Conservation (phyloP, 1,140 invertebrate genomes). For the Drosophila sturtevanti region DNA sequence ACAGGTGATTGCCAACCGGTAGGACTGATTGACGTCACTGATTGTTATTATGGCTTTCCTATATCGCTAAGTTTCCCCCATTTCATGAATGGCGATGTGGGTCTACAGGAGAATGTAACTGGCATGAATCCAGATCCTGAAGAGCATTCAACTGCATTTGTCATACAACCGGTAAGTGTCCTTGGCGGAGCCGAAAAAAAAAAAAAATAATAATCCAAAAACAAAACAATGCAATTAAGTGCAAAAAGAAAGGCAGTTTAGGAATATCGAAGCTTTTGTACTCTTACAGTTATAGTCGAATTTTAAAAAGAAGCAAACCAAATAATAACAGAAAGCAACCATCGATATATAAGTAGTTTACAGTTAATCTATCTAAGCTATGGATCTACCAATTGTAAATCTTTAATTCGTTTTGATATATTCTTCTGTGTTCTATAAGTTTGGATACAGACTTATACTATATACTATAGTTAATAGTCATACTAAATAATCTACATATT, state of each 20-base stretch:
- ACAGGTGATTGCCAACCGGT: slow-evolving; percentile 86
- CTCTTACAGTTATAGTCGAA: not conserved
- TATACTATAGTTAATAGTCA: too few species aligned
- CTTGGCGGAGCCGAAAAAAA: slow-evolving; percentile 16
- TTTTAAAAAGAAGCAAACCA: too few species aligned
- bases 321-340: too few species aligned
- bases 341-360: too few species aligned
- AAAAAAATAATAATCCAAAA: too few species aligned
- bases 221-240: not conserved
- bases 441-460: too few species aligned
- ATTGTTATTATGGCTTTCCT: slow-evolving; percentile 93
- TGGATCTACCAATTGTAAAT: too few species aligned
- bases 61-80: slow-evolving; percentile 95
- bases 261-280: not conserved
- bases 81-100: slow-evolving; percentile 89
- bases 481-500: too few species aligned
- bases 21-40: slow-evolving; percentile 90
- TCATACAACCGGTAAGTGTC: slow-evolving; percentile 87
- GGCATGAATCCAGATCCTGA: slow-evolving; percentile 88
- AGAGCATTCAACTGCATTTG: slow-evolving; percentile 88
- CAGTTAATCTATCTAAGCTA: too few species aligned
- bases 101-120: slow-evolving; percentile 86
- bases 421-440: too few species aligned
- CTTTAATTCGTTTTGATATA: too few species aligned
- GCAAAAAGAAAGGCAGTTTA: not conserved